These are phyloP conservation scores for Monarcha castaneiventris DNA, from an alignment of 2,113 vertebrate species.

Conservation along the genomic window DNA sequence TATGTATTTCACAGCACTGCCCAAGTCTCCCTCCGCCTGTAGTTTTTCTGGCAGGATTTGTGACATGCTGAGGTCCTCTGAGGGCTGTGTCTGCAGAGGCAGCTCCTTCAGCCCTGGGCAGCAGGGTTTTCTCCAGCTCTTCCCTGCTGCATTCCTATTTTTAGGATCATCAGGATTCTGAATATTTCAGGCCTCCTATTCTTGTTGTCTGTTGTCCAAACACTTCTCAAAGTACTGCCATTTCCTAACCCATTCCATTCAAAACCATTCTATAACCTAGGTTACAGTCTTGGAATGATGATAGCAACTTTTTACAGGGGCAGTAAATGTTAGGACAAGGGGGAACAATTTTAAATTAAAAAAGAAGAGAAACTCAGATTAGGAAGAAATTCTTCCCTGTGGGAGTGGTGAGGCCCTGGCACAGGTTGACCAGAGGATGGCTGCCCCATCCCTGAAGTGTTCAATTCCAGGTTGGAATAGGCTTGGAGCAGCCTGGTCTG, in stretches of 20 bases:
- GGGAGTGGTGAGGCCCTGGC: neutral
- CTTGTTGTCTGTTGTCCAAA: neutral
- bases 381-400: neutral
- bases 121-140: neutral
- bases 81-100: neutral
- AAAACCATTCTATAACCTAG: neutral
- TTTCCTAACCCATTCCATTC: neutral
- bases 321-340: neutral
- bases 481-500: neutral
- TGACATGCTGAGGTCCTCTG: neutral
- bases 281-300: neutral
- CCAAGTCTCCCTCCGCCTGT: neutral
- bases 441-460: neutral
- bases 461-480: accelerated
- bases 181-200: neutral
- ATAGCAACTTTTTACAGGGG: neutral
- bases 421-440: neutral
- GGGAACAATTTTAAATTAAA: neutral
- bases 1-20: neutral
- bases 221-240: neutral
- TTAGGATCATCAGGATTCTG: neutral
- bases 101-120: neutral
- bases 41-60: neutral
- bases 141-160: neutral
- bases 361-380: neutral